Conservation (phyloP, 2,888 invertebrate species). For the Pseudococcus viburni region DNA sequence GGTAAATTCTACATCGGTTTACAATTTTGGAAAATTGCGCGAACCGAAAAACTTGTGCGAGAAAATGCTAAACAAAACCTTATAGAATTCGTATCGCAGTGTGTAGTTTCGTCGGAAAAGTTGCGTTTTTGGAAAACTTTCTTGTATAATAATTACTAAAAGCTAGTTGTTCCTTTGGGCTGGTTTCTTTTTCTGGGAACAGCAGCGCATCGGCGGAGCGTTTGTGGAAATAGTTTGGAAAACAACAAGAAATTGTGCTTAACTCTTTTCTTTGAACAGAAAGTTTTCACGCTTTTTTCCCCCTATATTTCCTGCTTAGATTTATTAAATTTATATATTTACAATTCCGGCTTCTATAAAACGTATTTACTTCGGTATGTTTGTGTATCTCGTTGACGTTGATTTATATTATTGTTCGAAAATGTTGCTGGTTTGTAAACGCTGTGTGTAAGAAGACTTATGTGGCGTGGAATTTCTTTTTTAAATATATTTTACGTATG, state of each 20-base stretch:
- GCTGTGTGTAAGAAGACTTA: not conserved
- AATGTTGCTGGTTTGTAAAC: not conserved
- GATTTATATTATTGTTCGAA: slow-evolving; percentile 31
- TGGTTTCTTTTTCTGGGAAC: not conserved
- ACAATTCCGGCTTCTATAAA: not conserved
- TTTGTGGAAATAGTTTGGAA: slow-evolving; percentile 46
- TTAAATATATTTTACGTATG: not conserved
- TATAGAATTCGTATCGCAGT: not conserved
- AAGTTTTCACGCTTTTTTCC: slow-evolving; percentile 52
- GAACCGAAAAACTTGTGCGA: slow-evolving; percentile 10
- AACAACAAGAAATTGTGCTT: slow-evolving; percentile 54
- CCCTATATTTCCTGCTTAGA: slow-evolving; percentile 22
- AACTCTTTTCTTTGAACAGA: slow-evolving; percentile 31
- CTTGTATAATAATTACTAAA: slow-evolving; percentile 57
- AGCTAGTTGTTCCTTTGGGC: slow-evolving; percentile 47
- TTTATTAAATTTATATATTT: slow-evolving; percentile 48
- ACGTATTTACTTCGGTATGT: slow-evolving; percentile 24
- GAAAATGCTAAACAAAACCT: slow-evolving; percentile 51
- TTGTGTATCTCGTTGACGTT: not conserved
- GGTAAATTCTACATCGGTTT: slow-evolving; percentile 51
- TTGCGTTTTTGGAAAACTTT: slow-evolving; percentile 17
- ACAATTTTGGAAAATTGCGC: slow-evolving; percentile 31
- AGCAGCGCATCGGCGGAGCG: not conserved
- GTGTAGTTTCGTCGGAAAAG: not conserved
- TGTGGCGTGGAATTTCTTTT: slow-evolving; percentile 8